phyloP scores from a whole-genome alignment of 2,797 vertebrate species.

The Tamandua tetradactyla region DNA sequence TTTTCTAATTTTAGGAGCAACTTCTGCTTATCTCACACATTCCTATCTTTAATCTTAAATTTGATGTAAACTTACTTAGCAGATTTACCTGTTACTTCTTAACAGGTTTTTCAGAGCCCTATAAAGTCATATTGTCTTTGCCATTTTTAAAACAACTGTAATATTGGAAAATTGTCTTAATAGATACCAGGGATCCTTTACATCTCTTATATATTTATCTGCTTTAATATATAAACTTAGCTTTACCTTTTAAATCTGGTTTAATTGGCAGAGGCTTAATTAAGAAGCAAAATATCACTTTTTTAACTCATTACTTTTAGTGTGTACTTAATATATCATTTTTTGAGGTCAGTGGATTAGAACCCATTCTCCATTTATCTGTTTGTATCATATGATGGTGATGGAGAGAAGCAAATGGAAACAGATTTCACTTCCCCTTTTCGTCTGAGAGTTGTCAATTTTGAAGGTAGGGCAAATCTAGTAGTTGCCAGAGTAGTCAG shows the following conservation, averaged over 20 bases:
- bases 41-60: slow-evolving; percentile 53
- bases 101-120: slow-evolving; percentile 5
- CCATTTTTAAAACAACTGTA: slow-evolving; percentile 32
- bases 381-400: background rate
- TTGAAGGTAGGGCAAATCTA: background rate
- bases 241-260: slow-evolving; percentile 28
- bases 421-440: slow-evolving; percentile 50
- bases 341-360: background rate
- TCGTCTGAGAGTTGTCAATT: slow-evolving; percentile 13
- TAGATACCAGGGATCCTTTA: background rate
- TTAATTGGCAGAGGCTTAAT: slow-evolving; percentile 17
- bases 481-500: background rate
- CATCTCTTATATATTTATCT: background rate
- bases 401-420: background rate
- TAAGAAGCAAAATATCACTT: slow-evolving; percentile 27
- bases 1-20: background rate
- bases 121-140: background rate
- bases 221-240: slow-evolving; percentile 41
- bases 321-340: background rate
- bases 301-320: background rate
- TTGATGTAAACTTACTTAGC: background rate
- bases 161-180: slow-evolving; percentile 4
- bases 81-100: slow-evolving; percentile 45
- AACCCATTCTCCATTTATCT: background rate
- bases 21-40: slow-evolving; percentile 36